Evolutionary conservation across 1,140 invertebrate genomes (phyloP).

Genomic region (Brachionus rotundiformis): DNA sequence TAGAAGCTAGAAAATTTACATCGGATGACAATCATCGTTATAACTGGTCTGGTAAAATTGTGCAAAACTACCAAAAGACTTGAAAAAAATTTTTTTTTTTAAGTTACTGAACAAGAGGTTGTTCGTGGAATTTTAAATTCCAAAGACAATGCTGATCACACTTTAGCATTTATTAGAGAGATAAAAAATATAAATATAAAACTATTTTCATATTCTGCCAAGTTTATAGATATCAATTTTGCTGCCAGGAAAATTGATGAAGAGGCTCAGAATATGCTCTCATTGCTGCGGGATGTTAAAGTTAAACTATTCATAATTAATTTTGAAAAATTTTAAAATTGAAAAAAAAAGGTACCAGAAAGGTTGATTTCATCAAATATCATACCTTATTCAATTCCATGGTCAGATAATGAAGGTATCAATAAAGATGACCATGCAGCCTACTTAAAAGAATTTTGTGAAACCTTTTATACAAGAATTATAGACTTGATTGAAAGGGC

Average conservation of each 20-base stretch:
- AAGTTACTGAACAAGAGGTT: conserved; percentile 92
- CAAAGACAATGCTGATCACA: conserved; percentile 88
- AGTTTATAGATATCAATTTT: conserved; percentile 86
- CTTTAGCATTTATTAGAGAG: conserved; percentile 85
- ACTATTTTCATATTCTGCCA: conserved; percentile 81
- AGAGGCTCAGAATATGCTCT: conserved; percentile 85
- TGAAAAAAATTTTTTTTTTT: conserved; percentile 36
- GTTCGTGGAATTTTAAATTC: conserved; percentile 91
- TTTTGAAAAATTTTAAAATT: conserved; percentile 34
- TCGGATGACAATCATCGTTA: conserved; percentile 95
- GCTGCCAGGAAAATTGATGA: conserved; percentile 89
- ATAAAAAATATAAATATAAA: conserved; percentile 97
- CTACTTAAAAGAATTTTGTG: conserved; percentile 91
- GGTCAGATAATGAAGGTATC: conserved; percentile 91
- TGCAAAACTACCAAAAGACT: conserved; percentile 17
- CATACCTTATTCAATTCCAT: conserved; percentile 86
- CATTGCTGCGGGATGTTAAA: conserved; percentile 81
- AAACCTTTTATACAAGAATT: conserved; percentile 78
- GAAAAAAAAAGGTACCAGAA: conserved; percentile 53
- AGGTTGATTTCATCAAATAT: conserved; percentile 31
- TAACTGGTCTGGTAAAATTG: conserved; percentile 86
- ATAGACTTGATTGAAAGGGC: conserved; percentile 70
- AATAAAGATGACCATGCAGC: conserved; percentile 87
- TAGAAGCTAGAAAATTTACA: conserved; percentile 79
- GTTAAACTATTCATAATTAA: conserved; percentile 68